Base-by-base conservation (phyloP, 2,113 vertebrate species). In the Sinocyclocheilus grahami region DNA sequence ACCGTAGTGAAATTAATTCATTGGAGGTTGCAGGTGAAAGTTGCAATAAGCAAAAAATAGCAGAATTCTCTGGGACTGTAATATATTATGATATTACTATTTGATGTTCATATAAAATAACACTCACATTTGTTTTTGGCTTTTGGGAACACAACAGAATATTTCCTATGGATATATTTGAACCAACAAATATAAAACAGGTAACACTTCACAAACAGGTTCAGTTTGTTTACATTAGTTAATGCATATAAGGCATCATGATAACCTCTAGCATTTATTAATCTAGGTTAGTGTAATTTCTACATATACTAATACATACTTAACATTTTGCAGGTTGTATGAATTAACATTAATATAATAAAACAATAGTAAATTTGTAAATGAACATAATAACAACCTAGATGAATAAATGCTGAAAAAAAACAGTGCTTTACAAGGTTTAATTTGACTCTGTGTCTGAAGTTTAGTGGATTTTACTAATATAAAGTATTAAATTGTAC, bases 11-110 rank as follows among this genome's bases (percentile, higher is more conserved):
- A 67, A 88, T 80, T 55, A 86, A 86, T 63, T 72, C 69, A 87
- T 89, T 87, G 85, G 86, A 80, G 82, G 63, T 86, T 85, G 88
- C 65, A 20, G 33, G 30, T 69, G 14, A 37, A 33, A 87, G 89
- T 90, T 88, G 84, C 89, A 51, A 83, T 60, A 83, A 82, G 60
- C 62, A 76, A 27, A 46, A 79, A 27, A 27, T 13, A 22, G 9
- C 39, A 60, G 46, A 87, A 78, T 69, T 87, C n/a, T 51, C 39
- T 74, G 24, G 14, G 22, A 48, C 51, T n/a, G 20, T 78, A 87
- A 62, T 77, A 37, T 55, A 83, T 75, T 1, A 18, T 78, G 46
- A 42, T 39, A 75, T 75, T 74, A 37, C 69, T 74, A 24, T 76
- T 27, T 48, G n/a, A 76, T 76, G n/a, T 51, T 72, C 22, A 22